Percentiles rank a stretch among this genome's conserved stretches.
phyloP scores from a whole-genome alignment of 2,113 vertebrate genomes.

The Cathartes aura region DNA sequence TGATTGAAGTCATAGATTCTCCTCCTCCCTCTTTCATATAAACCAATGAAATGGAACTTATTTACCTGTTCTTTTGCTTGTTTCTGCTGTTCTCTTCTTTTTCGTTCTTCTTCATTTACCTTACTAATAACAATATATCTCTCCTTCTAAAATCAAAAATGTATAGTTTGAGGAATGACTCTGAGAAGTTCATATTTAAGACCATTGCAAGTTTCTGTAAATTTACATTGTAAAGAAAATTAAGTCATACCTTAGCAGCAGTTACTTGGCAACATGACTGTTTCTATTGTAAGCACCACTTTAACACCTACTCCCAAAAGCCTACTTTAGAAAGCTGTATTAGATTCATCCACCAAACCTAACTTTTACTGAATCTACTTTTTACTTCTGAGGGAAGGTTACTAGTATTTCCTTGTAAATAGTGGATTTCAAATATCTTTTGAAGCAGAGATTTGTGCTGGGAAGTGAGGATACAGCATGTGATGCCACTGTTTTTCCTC shows the following conservation, averaged over 20 bases:
- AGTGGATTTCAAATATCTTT: not conserved
- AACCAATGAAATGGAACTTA: not conserved
- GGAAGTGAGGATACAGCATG: not conserved
- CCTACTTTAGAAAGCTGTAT: not conserved
- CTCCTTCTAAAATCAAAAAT: constrained; percentile 85
- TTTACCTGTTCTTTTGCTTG: constrained; percentile 90
- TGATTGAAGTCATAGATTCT: not conserved
- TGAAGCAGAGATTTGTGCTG: not conserved
- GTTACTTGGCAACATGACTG: not conserved
- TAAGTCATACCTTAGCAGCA: not conserved
- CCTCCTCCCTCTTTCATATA: not conserved
- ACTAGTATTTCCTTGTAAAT: not conserved
- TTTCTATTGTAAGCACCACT: not conserved
- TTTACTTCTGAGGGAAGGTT: not conserved
- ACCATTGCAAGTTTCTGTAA: not conserved
- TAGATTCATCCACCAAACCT: not conserved
- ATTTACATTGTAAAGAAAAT: not conserved
- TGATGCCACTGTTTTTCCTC: not conserved
- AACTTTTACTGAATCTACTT: not conserved
- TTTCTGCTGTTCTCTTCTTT: constrained; percentile 89
- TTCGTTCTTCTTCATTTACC: constrained; percentile 94
- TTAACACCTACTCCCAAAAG: not conserved
- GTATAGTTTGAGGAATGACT: not conserved
- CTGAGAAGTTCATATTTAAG: not conserved
- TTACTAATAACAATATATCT: constrained; percentile 93